Conservation (phyloP, 2,113 vertebrate species). For the Notechis scutatus region DNA sequence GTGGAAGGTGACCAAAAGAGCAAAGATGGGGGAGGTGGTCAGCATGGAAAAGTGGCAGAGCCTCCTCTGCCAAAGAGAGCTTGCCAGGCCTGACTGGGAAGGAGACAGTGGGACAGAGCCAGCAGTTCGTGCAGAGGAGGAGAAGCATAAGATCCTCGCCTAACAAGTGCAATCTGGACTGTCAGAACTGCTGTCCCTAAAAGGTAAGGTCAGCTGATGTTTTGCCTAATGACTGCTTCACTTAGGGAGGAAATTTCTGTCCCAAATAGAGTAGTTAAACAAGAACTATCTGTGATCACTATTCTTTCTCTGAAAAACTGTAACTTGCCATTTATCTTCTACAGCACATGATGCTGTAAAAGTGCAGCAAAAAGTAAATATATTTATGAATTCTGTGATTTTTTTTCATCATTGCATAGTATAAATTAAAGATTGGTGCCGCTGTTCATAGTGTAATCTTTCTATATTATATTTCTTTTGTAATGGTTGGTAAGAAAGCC, state of each 20-base stretch:
- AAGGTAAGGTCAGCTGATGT: too few relatives aligned
- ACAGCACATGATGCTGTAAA: too few relatives aligned
- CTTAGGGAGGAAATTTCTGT: too few relatives aligned
- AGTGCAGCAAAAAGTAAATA: not conserved
- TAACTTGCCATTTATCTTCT: too few relatives aligned
- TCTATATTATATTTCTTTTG: not conserved
- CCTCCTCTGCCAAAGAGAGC: too few relatives aligned
- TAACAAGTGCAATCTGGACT: not conserved
- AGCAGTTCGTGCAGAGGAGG: not conserved
- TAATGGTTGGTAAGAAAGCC: not conserved
- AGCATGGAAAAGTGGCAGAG: not conserved
- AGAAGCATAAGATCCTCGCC: not conserved
- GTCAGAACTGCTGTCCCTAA: too few relatives aligned
- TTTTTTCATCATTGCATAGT: not conserved
- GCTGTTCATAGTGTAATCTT: not conserved
- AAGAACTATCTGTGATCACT: too few relatives aligned
- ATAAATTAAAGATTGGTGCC: not conserved
- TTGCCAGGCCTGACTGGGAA: not conserved
- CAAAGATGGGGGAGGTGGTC: not conserved
- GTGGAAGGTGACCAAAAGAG: not conserved
- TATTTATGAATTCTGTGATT: not conserved
- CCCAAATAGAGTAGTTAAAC: too few relatives aligned
- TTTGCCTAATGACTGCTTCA: too few relatives aligned
- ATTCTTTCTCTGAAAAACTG: too few relatives aligned
- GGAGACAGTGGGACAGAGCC: not conserved